Conservation (phyloP, 1,140 invertebrate genomes). For the Meloidogyne hapla region DNA sequence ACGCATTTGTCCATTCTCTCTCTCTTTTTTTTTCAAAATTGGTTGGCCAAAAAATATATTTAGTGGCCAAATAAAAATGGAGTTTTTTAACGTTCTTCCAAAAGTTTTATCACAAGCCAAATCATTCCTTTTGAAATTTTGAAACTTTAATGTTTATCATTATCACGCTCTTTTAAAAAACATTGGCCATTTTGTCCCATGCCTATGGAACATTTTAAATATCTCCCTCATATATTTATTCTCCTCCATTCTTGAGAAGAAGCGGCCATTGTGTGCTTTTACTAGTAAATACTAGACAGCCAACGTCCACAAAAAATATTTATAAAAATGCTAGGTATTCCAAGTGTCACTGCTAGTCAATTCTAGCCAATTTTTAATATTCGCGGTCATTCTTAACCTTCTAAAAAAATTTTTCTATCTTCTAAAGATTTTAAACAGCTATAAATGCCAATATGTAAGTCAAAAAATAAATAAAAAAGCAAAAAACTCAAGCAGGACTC, state of each 20-base stretch:
- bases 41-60: not conserved
- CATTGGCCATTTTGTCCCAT: not conserved
- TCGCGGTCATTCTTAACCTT: too few species aligned
- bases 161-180: not conserved
- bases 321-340: too few species aligned
- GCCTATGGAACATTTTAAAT: not conserved
- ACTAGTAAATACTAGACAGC: not conserved
- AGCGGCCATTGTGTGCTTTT: not conserved
- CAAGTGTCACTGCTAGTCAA: too few species aligned
- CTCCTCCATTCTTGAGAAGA: not conserved
- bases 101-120: not conserved
- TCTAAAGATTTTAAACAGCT: too few species aligned
- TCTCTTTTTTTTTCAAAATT: not conserved
- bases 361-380: too few species aligned
- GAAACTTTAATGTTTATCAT: not conserved
- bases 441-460: too few species aligned
- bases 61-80: not conserved
- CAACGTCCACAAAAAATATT: not conserved
- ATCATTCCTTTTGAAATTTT: not conserved
- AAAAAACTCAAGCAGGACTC: too few species aligned
- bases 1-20: constrained; percentile 4
- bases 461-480: too few species aligned
- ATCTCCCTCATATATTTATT: not conserved
- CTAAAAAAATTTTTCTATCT: too few species aligned
- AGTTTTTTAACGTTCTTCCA: constrained; percentile 3